phyloP scores from a whole-genome alignment of 2,797 vertebrate species.

The Malurus leucopterus region DNA sequence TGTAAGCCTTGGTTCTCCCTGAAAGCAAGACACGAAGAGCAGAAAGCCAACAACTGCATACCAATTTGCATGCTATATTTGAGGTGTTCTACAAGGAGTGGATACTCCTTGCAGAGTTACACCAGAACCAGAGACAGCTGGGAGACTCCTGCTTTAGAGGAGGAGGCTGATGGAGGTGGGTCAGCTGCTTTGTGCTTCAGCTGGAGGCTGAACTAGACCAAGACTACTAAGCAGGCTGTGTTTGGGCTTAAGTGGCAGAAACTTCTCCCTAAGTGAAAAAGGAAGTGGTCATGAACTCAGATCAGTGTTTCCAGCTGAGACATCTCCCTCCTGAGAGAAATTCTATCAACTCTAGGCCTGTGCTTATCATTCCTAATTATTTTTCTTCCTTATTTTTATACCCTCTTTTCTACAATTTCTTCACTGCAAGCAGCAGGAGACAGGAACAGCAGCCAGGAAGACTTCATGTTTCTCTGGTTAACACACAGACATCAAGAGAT shows the following conservation, averaged over 20 bases:
- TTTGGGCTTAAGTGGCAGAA: neutral
- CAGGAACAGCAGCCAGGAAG: neutral
- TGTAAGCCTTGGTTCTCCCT: neutral
- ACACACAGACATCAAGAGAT: neutral
- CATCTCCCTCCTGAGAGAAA: neutral
- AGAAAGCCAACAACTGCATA: neutral
- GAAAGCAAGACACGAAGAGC: neutral
- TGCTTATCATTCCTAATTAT: neutral
- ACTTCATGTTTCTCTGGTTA: neutral
- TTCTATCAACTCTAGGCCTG: neutral
- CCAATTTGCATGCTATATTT: rapidly evolving
- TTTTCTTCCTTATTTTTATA: neutral
- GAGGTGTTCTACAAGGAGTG: neutral
- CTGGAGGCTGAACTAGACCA: neutral
- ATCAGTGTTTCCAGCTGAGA: neutral
- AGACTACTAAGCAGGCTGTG: neutral
- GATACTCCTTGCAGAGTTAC: no score
- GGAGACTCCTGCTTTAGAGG: neutral
- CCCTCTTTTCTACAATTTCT: neutral
- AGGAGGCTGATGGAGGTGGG: neutral
- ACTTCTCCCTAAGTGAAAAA: neutral
- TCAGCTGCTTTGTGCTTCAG: neutral
- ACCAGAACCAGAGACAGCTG: rapidly evolving
- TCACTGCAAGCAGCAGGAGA: neutral
- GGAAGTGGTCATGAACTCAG: neutral